A percentile compares a stretch with the other conserved stretches of the same genome.
Conservation (phyloP, 2,797 vertebrate genomes). For the Gymnopithys bicolor region DNA sequence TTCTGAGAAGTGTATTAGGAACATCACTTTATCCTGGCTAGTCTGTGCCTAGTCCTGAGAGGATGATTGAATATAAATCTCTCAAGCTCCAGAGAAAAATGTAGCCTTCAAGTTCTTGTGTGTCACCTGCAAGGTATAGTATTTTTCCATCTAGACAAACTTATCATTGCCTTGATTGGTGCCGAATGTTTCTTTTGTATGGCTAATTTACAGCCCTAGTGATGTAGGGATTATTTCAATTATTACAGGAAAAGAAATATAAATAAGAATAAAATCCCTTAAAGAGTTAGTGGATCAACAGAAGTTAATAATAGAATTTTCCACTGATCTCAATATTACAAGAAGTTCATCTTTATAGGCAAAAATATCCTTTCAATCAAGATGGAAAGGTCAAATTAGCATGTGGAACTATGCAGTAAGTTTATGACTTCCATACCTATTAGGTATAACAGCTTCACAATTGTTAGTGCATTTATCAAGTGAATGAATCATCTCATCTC, state of each 20-base stretch:
- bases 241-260: not conserved
- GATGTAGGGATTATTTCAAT: not conserved
- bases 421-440: not conserved
- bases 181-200: not conserved
- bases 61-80: conserved; percentile 19
- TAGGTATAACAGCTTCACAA: not conserved
- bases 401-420: not conserved
- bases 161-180: not conserved
- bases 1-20: conserved; percentile 34
- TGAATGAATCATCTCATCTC: not conserved
- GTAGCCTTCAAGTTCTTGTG: not conserved
- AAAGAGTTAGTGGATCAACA: not conserved
- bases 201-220: not conserved
- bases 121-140: not conserved
- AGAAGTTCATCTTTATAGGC: not conserved
- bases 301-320: not conserved
- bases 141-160: not conserved
- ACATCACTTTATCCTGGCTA: conserved; percentile 9
- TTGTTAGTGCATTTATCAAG: conserved; percentile 12
- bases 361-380: not conserved
- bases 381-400: conserved; percentile 22
- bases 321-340: not conserved
- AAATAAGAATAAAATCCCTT: not conserved
- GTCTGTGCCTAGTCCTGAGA: not conserved
- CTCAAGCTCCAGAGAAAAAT: not conserved